These are phyloP conservation scores for Drosophila punjabiensis DNA, from an alignment of 1,140 invertebrate species.

Conservation along the genomic window DNA sequence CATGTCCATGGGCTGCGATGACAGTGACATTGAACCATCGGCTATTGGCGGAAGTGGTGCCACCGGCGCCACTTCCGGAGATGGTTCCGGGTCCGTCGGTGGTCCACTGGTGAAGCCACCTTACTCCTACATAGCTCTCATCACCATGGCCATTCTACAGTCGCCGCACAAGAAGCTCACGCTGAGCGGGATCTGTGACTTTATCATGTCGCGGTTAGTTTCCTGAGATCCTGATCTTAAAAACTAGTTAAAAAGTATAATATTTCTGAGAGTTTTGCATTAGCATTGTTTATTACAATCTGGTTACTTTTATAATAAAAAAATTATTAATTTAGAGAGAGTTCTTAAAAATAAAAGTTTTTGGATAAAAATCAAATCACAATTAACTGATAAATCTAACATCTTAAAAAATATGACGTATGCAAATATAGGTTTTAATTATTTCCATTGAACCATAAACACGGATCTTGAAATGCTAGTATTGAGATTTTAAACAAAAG, in stretches of 20 bases:
- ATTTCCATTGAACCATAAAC: too few species aligned
- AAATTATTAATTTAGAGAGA: not conserved
- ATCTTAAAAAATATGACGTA: too few species aligned
- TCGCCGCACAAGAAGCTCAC: constrained; percentile 99
- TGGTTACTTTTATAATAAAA: not conserved
- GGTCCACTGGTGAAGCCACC: constrained; percentile 94
- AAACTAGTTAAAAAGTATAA: not conserved
- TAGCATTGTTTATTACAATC: not conserved
- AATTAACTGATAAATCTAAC: too few species aligned
- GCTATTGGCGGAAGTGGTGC: constrained; percentile 38
- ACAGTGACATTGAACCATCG: constrained; percentile 65
- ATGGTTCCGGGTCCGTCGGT: constrained; percentile 41
- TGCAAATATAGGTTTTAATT: too few species aligned
- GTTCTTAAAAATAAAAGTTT: too few species aligned
- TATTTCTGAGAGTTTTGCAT: not conserved
- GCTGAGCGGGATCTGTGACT: constrained; percentile 98
- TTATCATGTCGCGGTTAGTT: constrained; percentile 96
- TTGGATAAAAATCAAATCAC: too few species aligned
- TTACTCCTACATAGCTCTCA: constrained; percentile 98
- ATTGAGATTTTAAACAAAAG: too few species aligned
- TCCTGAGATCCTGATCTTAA: not conserved
- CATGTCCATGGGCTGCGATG: constrained; percentile 70
- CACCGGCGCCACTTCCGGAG: constrained; percentile 21
- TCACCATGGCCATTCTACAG: constrained; percentile 99
- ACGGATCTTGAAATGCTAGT: too few species aligned